Evolutionary conservation across 2,888 invertebrate genomes (phyloP), one percentile per base, ranked within the genome.

Genomic region (Drosophila merina): DNA sequence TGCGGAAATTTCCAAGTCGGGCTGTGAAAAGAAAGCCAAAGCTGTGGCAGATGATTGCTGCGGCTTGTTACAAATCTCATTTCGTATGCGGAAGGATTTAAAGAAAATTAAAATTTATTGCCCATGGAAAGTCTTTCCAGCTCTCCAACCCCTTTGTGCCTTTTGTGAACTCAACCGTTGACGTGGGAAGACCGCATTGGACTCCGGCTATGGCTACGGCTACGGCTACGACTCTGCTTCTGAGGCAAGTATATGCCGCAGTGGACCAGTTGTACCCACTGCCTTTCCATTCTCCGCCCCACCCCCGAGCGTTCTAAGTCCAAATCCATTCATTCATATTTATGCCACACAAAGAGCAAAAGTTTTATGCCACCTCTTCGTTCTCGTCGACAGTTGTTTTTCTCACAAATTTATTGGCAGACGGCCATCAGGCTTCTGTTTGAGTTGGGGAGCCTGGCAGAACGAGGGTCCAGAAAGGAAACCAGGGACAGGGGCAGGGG

Each of bases 321-420:
- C 69, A 82, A 82, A 87, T 82, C 72, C 86, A 86, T 87, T 75
- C 88, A 85, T 87, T 87, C 85, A 87, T 79, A 86, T 82, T 85
- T 82, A 85, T 82, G 76, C 74, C 82, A 74, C 86, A 81, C 79
- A 75, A 82, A 88, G 88, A 86, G 80, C 79, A 82, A 88, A 88
- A 82, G 88, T 88, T 82, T 73, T 68, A 82, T 79, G 68, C 77
- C 79, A 82, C 71, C 87, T 79, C 88, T 75, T 64, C 60, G 70
- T 72, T 40, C 62, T n/a, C 66, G 76, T 82, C 86, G 69, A 79
- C 77, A 79, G 86, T 83, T 79, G 79, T 88, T 86, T 82, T 81
- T 80, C 82, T 70, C 86, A 63, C 77, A 79, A 79, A 85, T 87
- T 82, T 82, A 82, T 82, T 82, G 81, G 81, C 81, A 81, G 74